Percentiles rank a stretch among this genome's conserved stretches.
phyloP scores from a whole-genome alignment of 2,797 vertebrate genomes.

The Antennarius maculatus region DNA sequence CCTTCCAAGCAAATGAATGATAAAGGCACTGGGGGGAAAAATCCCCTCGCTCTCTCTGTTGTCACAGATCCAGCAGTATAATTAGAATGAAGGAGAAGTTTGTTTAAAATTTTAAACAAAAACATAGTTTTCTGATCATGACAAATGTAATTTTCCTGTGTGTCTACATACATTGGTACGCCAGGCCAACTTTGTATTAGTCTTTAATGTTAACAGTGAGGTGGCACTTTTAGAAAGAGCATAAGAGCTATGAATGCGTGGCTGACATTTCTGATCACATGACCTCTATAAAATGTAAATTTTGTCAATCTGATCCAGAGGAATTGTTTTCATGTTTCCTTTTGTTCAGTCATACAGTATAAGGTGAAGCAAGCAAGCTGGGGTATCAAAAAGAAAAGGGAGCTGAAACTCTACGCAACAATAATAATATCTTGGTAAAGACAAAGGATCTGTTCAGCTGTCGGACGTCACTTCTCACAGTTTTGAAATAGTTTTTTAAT shows the following conservation, averaged over 20 bases:
- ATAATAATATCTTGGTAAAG: background rate
- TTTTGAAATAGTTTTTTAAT: background rate
- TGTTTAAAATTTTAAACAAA: background rate
- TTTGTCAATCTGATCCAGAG: background rate
- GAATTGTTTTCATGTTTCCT: background rate
- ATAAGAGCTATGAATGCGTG: background rate
- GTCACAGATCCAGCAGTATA: background rate
- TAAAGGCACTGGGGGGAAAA: background rate
- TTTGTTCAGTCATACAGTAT: background rate
- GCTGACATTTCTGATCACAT: too few relatives aligned
- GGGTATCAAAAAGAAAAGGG: background rate
- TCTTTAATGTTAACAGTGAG: background rate
- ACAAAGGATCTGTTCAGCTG: background rate
- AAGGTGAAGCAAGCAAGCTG: too few relatives aligned
- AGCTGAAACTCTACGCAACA: background rate
- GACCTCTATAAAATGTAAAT: background rate
- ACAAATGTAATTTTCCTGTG: background rate
- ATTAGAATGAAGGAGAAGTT: background rate
- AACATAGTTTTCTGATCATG: background rate
- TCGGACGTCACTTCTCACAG: background rate
- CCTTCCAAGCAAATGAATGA: conserved; percentile 11
- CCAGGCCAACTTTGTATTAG: background rate
- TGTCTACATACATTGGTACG: background rate
- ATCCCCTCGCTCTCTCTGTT: background rate
- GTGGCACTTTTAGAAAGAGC: background rate